These are phyloP conservation scores for Bubo blakistoni DNA, from an alignment of 2,113 vertebrate genomes.

Conservation along the genomic window DNA sequence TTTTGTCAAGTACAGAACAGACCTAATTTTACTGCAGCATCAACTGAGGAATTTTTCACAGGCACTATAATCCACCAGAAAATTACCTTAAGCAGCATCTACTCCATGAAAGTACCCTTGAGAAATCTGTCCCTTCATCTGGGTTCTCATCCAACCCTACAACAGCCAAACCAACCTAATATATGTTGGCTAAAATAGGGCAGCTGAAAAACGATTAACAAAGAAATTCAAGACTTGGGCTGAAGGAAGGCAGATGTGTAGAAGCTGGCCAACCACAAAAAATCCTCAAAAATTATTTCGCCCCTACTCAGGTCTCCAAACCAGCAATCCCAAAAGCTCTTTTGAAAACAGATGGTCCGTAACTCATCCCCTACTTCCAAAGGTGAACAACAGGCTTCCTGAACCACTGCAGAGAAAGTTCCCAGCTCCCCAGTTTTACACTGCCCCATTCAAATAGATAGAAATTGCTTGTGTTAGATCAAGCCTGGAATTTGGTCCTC, in stretches of 20 bases:
- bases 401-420: background rate
- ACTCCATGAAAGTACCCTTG: conserved; percentile 34
- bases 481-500: conserved; percentile 31
- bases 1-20: background rate
- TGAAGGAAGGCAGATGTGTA: background rate
- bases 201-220: background rate
- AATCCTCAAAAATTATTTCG: background rate
- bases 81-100: conserved; percentile 47
- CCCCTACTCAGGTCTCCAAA: background rate
- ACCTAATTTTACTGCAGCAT: background rate
- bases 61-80: conserved; percentile 51
- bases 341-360: background rate
- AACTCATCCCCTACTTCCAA: background rate
- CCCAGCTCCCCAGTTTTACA: background rate
- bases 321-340: background rate
- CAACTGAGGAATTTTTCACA: conserved; percentile 54
- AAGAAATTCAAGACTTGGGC: conserved; percentile 17
- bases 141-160: background rate
- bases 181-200: background rate
- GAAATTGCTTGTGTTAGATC: background rate
- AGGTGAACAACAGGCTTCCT: background rate
- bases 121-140: conserved; percentile 26
- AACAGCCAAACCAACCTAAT: background rate
- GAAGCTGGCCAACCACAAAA: background rate
- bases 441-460: background rate